These are phyloP conservation scores for Propithecus perrieri DNA, from an alignment of 2,797 vertebrate species.

Conservation along the genomic window DNA sequence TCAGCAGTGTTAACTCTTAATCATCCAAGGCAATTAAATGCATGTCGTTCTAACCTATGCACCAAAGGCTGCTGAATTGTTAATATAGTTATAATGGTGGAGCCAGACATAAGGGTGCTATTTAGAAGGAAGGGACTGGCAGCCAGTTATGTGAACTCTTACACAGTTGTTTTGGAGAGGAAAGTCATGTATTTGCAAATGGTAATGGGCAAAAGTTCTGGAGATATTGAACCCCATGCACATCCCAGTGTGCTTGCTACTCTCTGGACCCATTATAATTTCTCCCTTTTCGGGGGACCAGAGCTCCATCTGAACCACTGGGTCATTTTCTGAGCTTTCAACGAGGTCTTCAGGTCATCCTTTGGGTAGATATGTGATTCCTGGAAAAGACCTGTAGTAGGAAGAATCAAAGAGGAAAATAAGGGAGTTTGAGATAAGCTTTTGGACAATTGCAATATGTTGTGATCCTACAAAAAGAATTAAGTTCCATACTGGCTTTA, in stretches of 20 bases:
- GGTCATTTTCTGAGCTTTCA: background rate
- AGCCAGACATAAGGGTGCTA: background rate
- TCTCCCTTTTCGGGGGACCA: background rate
- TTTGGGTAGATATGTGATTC: background rate
- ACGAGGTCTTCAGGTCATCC: background rate
- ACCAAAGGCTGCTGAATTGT: constrained; percentile 54
- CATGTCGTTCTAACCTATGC: constrained; percentile 3
- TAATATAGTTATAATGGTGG: constrained; percentile 49
- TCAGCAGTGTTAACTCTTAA: constrained; percentile 79
- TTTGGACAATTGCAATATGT: background rate
- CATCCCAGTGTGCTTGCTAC: background rate
- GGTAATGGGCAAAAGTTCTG: background rate
- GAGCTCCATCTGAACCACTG: background rate
- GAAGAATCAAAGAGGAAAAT: background rate
- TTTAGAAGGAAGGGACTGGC: background rate
- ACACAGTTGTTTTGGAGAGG: background rate
- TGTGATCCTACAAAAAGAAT: background rate
- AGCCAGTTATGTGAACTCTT: background rate
- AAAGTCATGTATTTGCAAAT: background rate
- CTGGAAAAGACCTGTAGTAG: background rate
- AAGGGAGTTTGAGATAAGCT: background rate
- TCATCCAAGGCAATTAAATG: constrained; percentile 73
- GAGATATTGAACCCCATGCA: background rate
- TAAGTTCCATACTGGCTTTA: background rate
- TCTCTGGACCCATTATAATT: background rate